phyloP scores from a whole-genome alignment of 2,888 invertebrate genomes.

The Aelia acuminata region DNA sequence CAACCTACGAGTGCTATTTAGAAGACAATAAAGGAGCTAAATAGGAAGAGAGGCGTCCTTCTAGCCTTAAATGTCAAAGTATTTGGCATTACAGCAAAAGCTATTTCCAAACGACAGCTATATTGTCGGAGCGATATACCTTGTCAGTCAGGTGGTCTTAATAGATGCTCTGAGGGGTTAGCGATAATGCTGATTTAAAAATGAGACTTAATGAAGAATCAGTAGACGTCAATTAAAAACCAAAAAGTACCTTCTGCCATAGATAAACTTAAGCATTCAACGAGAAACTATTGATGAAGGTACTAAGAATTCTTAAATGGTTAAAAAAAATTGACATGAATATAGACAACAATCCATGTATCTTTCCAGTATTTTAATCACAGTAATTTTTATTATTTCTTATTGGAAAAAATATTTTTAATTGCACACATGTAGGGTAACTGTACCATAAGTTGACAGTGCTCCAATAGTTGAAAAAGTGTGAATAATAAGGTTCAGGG shows the following conservation, averaged over 20 bases:
- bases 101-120: conserved; percentile 51
- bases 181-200: neutral
- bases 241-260: neutral
- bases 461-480: too few relatives aligned
- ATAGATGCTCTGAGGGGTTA: neutral
- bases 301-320: too few relatives aligned
- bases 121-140: neutral
- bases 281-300: too few relatives aligned
- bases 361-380: too few relatives aligned
- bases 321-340: too few relatives aligned
- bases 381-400: too few relatives aligned
- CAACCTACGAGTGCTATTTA: neutral
- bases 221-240: neutral
- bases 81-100: conserved; percentile 46
- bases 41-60: conserved; percentile 30
- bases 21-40: conserved; percentile 27
- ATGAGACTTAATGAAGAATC: neutral
- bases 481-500: too few relatives aligned
- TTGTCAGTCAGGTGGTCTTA: neutral
- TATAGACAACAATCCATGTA: too few relatives aligned
- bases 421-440: too few relatives aligned
- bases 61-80: conserved; percentile 48
- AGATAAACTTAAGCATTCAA: too few relatives aligned
- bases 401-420: too few relatives aligned
- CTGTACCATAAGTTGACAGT: too few relatives aligned